Evolutionary conservation across 2,113 vertebrate species (phyloP).

Genomic region (Neolamprologus variostigma): DNA sequence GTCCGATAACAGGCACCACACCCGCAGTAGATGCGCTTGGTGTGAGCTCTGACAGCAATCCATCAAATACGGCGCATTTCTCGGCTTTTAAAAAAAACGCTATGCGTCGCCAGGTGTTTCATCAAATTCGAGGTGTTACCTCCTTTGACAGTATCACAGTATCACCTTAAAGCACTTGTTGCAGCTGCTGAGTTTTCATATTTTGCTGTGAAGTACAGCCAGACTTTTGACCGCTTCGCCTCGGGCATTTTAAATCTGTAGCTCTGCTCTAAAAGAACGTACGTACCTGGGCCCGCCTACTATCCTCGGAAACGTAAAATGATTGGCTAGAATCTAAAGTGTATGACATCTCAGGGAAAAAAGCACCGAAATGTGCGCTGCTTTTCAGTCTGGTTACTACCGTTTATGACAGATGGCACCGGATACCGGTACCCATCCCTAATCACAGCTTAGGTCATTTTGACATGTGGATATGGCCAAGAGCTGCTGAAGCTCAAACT

Average conservation of each 20-base stretch:
- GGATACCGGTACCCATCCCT: too few species aligned
- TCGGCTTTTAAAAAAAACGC: rapidly evolving
- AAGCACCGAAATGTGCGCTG: rapidly evolving
- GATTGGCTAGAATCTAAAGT: too few species aligned
- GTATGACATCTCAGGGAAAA: rapidly evolving
- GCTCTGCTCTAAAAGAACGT: too few species aligned
- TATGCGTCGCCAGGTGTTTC: rapidly evolving
- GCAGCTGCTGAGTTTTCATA: rapidly evolving
- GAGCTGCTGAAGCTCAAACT: neutral
- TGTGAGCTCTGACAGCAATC: too few species aligned
- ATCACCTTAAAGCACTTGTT: too few species aligned
- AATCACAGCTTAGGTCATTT: neutral
- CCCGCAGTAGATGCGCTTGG: rapidly evolving
- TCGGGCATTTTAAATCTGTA: too few species aligned
- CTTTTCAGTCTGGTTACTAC: too few species aligned
- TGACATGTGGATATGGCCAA: neutral
- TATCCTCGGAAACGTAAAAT: rapidly evolving
- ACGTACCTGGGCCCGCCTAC: rapidly evolving
- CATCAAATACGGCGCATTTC: too few species aligned
- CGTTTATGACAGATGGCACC: rapidly evolving
- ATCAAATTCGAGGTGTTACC: rapidly evolving
- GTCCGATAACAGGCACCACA: too few species aligned
- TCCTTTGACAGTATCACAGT: too few species aligned
- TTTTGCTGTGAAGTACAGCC: too few species aligned
- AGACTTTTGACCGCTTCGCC: rapidly evolving